These are phyloP conservation scores for Ditylenchus weischeri DNA, from an alignment of 2,888 invertebrate species.

Conservation along the genomic window DNA sequence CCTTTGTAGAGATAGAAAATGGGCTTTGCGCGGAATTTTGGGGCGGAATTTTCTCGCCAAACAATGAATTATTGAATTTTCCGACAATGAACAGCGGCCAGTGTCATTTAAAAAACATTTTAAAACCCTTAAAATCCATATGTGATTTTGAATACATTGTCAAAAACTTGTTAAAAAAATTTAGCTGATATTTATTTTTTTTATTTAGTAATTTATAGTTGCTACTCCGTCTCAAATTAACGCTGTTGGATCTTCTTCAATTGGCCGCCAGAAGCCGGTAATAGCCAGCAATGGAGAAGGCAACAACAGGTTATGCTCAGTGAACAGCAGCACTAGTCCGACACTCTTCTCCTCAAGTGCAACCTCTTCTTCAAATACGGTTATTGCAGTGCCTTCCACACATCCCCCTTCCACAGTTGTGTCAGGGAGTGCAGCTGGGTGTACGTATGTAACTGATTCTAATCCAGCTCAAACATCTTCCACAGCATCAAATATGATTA, in stretches of 20 bases:
- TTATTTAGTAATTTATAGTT: neutral
- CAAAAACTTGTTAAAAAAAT: too few species aligned
- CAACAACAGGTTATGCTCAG: neutral
- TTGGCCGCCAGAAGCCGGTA: neutral
- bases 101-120: too few species aligned
- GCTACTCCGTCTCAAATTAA: constrained; percentile 1
- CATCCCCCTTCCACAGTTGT: too few species aligned
- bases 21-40: too few species aligned
- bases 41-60: too few species aligned
- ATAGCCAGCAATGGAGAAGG: constrained; percentile 1
- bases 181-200: neutral
- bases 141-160: too few species aligned
- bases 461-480: neutral
- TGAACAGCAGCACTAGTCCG: too few species aligned
- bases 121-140: too few species aligned
- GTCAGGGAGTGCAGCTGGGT: neutral
- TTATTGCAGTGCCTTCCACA: neutral
- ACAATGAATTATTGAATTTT: too few species aligned
- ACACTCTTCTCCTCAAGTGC: neutral
- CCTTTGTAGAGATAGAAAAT: too few species aligned
- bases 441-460: neutral
- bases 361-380: constrained; percentile 3
- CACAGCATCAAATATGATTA: too few species aligned
- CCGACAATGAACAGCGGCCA: too few species aligned
- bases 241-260: neutral